These are phyloP conservation scores for Syngnathus floridae DNA, from an alignment of 2,113 vertebrate species.

Conservation along the genomic window DNA sequence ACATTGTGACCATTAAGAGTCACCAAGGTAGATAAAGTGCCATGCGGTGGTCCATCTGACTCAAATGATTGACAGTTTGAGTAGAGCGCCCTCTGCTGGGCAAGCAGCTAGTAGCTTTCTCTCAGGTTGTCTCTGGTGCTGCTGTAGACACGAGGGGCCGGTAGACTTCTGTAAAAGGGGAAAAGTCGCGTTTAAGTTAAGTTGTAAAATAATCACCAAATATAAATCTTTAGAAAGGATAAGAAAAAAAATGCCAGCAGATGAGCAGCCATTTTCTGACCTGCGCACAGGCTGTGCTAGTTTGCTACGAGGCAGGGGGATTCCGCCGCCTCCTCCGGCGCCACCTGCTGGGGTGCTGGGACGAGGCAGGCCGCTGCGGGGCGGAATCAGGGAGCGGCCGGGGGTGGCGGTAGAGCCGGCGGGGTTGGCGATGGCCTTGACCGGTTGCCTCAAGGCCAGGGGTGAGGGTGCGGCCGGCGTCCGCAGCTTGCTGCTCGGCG, in stretches of 20 bases:
- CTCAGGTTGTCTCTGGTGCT: slow-evolving; percentile 86
- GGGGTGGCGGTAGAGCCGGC: slow-evolving; percentile 76
- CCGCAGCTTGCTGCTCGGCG: slow-evolving; percentile 91
- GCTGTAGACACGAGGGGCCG: slow-evolving; percentile 82
- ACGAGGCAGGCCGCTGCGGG: slow-evolving; percentile 88
- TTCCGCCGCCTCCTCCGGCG: slow-evolving; percentile 53
- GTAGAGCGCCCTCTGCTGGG: slow-evolving; percentile 62
- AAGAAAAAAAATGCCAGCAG: too few species aligned
- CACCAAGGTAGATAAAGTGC: slow-evolving; percentile 94
- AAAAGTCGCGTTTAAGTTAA: neutral
- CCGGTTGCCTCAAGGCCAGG: slow-evolving; percentile 86
- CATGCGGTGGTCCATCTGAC: slow-evolving; percentile 75
- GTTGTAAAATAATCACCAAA: too few species aligned
- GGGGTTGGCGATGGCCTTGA: slow-evolving; percentile 85
- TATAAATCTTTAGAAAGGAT: too few species aligned
- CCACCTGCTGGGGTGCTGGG: slow-evolving; percentile 76
- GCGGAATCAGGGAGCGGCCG: slow-evolving; percentile 77
- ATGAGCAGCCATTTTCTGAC: slow-evolving; percentile 49
- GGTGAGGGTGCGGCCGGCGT: slow-evolving; percentile 86
- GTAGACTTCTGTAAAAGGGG: slow-evolving; percentile 76
- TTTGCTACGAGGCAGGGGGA: slow-evolving; percentile 95
- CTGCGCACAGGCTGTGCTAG: slow-evolving; percentile 94
- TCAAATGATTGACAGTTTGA: slow-evolving; percentile 67
- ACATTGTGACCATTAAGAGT: slow-evolving; percentile 51
- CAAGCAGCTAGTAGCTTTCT: slow-evolving; percentile 82